A percentile compares a stretch with the other conserved stretches of the same genome.
phyloP scores from a whole-genome alignment of 2,113 vertebrate species.

The Cyanoramphus novaezelandiae region DNA sequence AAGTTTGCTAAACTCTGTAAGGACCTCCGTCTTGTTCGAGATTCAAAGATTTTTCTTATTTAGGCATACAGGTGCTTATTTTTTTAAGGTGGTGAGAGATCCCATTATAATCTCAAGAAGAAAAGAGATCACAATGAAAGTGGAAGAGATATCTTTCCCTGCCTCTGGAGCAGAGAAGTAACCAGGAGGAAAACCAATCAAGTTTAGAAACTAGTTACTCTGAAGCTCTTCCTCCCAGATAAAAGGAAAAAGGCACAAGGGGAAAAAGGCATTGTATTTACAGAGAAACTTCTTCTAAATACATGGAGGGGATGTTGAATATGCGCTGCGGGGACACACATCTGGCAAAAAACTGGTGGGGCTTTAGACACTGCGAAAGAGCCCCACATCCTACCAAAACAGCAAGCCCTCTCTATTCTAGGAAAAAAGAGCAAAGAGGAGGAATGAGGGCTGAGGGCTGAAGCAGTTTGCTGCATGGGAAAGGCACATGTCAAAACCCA shows the following conservation, averaged over 20 bases:
- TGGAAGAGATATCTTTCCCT: background rate
- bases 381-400: background rate
- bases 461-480: background rate
- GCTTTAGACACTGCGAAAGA: background rate
- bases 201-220: background rate
- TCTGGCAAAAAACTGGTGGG: background rate
- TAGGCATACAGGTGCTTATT: background rate
- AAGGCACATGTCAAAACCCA: background rate
- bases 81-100: background rate
- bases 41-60: background rate
- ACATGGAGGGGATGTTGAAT: accelerated
- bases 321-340: accelerated
- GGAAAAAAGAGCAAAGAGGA: background rate
- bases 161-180: background rate
- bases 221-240: background rate
- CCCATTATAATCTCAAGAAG: background rate
- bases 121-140: background rate
- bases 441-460: background rate
- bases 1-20: background rate
- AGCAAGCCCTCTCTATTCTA: background rate
- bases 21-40: background rate
- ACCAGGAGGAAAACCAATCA: background rate
- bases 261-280: background rate
- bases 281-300: background rate
- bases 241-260: background rate